Evolutionary conservation across 1,140 invertebrate genomes (phyloP), one percentile per base, ranked within the genome.

Genomic region (Drosophila pseudoananassae): DNA sequence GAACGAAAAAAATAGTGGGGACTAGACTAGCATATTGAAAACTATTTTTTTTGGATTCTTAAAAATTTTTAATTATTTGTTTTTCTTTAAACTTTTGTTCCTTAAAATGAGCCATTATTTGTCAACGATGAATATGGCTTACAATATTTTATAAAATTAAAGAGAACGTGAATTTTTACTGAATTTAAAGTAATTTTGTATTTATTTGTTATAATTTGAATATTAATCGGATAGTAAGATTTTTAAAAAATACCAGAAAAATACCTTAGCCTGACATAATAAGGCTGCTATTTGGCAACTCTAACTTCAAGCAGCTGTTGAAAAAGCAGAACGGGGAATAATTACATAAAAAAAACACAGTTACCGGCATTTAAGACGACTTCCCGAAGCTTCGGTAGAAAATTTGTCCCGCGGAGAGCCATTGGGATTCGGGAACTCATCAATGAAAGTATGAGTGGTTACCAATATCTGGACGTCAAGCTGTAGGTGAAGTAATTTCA

Each of bases 391-490:
- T 49, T 49, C 17, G 29, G 17, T 14, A 20, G 23, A 36, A 69
- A 31, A 49, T 10, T 20, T 2, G 5, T 20, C 12, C 36, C 17
- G 5, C 14, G 20, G 12, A 29, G 14, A 17, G 9, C 1, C 17
- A 36, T 23, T 9, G 63, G 50, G 31, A 40, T 7, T 64, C 15
- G 25, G n/a, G 27, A 7, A n/a, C 33, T 50, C 45, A 4, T 29
- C 51, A 33, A 54, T 47, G 49, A 55, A 65, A 90, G 82, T 75
- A 92, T 92, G 91, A 82, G 49, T 47, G 78, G 50, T 69, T 88
- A 90, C 59, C 82, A 69, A 79, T 92, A 92, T 66, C 77, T 92
- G 57, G 92, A 91, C 66, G 76, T 93, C 53, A 85, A 92, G 70
- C 69, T 92, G 92, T 92, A 85, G 93, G 91, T 92, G 73, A 4